These are phyloP conservation scores for Girardinus metallicus DNA, from an alignment of 2,797 vertebrate genomes.

Conservation along the genomic window DNA sequence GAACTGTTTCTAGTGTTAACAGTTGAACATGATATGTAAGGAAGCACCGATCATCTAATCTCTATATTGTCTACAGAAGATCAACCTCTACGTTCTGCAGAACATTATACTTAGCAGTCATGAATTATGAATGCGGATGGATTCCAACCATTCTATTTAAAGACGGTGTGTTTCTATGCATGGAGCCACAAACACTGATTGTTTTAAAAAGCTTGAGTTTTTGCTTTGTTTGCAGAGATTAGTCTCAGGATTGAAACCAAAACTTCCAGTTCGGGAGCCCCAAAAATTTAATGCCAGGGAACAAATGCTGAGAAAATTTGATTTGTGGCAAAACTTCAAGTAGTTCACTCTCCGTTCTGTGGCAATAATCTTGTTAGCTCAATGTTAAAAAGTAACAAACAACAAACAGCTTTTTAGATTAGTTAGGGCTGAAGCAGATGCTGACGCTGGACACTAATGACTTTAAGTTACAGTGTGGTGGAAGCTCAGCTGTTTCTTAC, in stretches of 20 bases:
- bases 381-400: background rate
- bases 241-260: background rate
- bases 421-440: background rate
- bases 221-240: constrained; percentile 16
- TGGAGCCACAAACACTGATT: constrained; percentile 26
- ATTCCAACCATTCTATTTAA: constrained; percentile 66
- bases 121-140: constrained; percentile 71
- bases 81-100: constrained; percentile 55
- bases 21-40: background rate
- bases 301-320: background rate
- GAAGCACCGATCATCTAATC: background rate
- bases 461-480: background rate
- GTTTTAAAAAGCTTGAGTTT: constrained; percentile 42
- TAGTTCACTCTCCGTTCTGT: background rate
- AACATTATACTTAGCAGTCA: constrained; percentile 64
- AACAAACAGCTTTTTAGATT: background rate
- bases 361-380: background rate
- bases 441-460: background rate
- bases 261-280: background rate
- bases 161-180: constrained; percentile 24
- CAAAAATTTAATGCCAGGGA: background rate
- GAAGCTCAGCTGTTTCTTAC: background rate
- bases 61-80: constrained; percentile 27
- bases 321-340: background rate
- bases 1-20: background rate